These are phyloP conservation scores for Apostichopus parvimensis DNA, from an alignment of 35 echinoderm and acorn worm genomes.

Conservation along the genomic window DNA sequence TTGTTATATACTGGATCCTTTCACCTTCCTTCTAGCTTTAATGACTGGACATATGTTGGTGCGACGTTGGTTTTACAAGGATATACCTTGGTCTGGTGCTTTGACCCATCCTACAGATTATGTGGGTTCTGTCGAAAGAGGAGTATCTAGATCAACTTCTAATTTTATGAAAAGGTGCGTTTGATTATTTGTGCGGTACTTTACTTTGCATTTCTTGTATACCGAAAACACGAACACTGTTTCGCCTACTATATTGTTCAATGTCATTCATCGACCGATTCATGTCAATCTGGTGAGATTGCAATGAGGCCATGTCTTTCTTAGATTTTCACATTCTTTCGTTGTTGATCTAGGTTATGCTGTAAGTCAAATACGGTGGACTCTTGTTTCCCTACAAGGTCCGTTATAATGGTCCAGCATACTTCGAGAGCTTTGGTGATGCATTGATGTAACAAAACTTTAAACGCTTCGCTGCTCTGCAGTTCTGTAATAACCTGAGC, in stretches of 20 bases:
- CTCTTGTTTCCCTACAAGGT: not conserved
- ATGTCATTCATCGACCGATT: not conserved
- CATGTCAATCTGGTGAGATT: not conserved
- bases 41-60: no score
- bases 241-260: not conserved
- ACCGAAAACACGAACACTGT: not conserved
- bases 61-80: not conserved
- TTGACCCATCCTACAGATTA: not conserved
- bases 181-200: not conserved
- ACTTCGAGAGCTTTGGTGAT: not conserved
- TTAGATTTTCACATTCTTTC: no score
- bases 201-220: not conserved
- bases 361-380: not conserved
- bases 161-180: not conserved
- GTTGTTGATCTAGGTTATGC: not conserved
- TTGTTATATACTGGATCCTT: no score
- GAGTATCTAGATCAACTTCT: not conserved
- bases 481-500: not conserved
- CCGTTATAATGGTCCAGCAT: not conserved
- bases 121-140: not conserved
- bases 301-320: not conserved
- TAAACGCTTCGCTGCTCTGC: conserved; percentile 1
- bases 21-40: no score
- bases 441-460: not conserved
- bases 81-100: not conserved